Conservation (phyloP, 2,113 vertebrate species). For the Equus przewalskii region DNA sequence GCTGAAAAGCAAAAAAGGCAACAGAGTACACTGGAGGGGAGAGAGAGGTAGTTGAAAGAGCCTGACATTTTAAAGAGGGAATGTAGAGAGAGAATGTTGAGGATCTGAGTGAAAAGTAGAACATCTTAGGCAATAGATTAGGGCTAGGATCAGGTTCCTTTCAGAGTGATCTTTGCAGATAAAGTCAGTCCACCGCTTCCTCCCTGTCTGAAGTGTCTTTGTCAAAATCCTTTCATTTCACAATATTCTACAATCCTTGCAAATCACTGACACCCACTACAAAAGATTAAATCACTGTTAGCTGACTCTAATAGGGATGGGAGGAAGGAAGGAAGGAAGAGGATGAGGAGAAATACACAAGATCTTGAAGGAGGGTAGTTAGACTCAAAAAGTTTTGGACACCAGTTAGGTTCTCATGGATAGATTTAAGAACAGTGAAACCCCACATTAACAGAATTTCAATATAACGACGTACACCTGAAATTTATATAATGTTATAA, state of each 20-base stretch:
- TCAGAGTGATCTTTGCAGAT: background rate
- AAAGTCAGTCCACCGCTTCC: background rate
- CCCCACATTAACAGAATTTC: background rate
- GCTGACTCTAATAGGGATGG: background rate
- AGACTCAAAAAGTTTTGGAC: background rate
- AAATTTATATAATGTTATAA: too few species aligned
- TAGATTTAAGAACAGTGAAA: background rate
- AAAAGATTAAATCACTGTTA: background rate
- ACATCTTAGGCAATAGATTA: background rate
- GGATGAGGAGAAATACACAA: background rate
- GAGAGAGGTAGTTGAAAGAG: background rate
- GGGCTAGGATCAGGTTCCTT: background rate
- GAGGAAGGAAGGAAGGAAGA: background rate
- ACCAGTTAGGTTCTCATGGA: background rate
- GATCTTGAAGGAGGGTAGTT: background rate
- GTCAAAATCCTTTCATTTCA: background rate
- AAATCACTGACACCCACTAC: background rate
- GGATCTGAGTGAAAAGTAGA: background rate
- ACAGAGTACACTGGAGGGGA: background rate
- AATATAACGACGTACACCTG: background rate
- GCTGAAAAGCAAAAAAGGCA: background rate
- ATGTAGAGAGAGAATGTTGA: conserved; percentile 9
- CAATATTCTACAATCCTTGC: background rate
- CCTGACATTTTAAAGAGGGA: background rate
- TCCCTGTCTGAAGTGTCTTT: background rate